Percentiles rank a stretch among this genome's conserved stretches.
phyloP scores from a whole-genome alignment of 1,140 invertebrate genomes.

The Heliconius congener region DNA sequence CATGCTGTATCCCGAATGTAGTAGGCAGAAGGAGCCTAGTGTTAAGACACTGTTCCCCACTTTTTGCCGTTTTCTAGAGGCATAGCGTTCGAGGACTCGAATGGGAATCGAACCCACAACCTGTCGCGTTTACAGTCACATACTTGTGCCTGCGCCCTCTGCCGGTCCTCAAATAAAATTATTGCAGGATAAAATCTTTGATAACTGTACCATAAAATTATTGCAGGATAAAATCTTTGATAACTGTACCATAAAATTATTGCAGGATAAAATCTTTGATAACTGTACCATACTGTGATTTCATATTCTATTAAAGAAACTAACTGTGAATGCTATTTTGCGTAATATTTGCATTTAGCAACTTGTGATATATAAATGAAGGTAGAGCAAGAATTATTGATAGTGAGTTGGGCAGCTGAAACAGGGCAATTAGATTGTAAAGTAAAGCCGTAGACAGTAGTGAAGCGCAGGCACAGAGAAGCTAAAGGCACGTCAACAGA shows the following conservation, averaged over 20 bases:
- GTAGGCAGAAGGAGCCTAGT: too few relatives aligned
- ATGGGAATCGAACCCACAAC: too few relatives aligned
- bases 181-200: background rate
- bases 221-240: background rate
- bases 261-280: background rate
- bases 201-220: background rate
- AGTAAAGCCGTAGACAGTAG: slow-evolving; percentile 14
- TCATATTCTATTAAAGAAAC: background rate
- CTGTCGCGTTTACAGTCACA: too few relatives aligned
- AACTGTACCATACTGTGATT: too few relatives aligned
- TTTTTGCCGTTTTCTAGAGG: too few relatives aligned
- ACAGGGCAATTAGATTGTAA: slow-evolving; percentile 34
- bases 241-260: too few relatives aligned
- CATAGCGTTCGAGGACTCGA: too few relatives aligned
- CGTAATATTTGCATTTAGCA: background rate
- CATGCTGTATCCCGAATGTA: too few relatives aligned
- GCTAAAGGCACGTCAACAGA: background rate
- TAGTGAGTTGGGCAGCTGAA: slow-evolving; percentile 22
- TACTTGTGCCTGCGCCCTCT: too few relatives aligned
- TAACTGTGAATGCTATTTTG: background rate
- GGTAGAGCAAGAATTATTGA: slow-evolving; percentile 16
- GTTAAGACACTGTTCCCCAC: too few relatives aligned
- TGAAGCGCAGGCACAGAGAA: background rate
- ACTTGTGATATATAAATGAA: background rate
- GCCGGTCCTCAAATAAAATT: background rate